A percentile compares a stretch with the other conserved stretches of the same genome.
Evolutionary conservation across 2,113 vertebrate species (phyloP).

Genomic region (Typhlomys cinereus): DNA sequence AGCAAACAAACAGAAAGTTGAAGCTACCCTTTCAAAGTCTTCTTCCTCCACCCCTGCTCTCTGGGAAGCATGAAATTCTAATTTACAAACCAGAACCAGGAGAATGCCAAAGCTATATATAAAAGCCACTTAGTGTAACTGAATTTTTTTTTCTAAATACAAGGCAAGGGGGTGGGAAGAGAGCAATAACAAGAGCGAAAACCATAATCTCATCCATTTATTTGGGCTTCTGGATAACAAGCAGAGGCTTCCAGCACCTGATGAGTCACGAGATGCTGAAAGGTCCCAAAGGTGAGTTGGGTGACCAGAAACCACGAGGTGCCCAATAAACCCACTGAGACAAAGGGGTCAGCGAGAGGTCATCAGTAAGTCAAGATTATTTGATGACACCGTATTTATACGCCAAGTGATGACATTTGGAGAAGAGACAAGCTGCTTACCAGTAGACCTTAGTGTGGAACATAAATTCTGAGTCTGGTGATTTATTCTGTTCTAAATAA

Average conservation of each 20-base stretch:
- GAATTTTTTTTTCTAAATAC: neutral
- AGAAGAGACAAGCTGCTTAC: conserved; percentile 55
- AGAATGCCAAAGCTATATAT: neutral
- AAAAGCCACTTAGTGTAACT: neutral
- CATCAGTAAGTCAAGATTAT: neutral
- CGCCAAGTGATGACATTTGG: conserved; percentile 38
- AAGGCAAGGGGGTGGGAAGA: neutral
- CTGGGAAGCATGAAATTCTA: neutral
- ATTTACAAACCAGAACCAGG: neutral
- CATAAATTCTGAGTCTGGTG: conserved; percentile 54
- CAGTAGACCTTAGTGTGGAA: neutral
- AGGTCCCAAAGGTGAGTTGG: neutral
- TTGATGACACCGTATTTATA: conserved; percentile 7
- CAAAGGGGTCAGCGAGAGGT: neutral
- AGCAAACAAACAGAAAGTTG: no score
- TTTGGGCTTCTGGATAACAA: neutral
- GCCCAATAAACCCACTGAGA: neutral
- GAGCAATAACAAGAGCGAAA: neutral
- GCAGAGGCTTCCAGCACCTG: neutral
- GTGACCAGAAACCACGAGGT: neutral
- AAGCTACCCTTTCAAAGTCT: neutral
- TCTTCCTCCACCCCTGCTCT: neutral
- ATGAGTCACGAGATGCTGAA: neutral
- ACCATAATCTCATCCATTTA: neutral
- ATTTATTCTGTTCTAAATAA: conserved; percentile 68